phyloP scores from a whole-genome alignment of 1,140 invertebrate species.

The Archivesica marissinica region DNA sequence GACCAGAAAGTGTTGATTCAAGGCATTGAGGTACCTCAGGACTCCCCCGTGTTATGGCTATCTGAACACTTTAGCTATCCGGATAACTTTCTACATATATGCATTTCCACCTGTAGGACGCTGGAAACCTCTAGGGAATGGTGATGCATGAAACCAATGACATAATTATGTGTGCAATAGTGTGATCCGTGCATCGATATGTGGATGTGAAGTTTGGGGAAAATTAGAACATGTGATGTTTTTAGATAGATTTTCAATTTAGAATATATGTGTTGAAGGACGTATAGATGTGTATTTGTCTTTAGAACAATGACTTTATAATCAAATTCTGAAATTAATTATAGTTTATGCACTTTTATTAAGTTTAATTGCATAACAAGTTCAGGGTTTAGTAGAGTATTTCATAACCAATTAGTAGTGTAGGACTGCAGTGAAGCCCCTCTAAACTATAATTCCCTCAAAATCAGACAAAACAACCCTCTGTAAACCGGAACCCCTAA shows the following conservation, averaged over 20 bases:
- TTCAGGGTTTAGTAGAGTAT: too few relatives aligned
- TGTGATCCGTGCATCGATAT: not conserved
- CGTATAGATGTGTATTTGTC: not conserved
- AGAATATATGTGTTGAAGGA: not conserved
- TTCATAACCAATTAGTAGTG: too few relatives aligned
- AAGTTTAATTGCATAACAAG: too few relatives aligned
- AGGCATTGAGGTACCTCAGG: constrained; percentile 93
- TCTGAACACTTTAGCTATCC: constrained; percentile 99
- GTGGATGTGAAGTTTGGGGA: not conserved
- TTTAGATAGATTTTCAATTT: not conserved
- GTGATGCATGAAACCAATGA: constrained; percentile 33
- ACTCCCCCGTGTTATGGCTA: constrained; percentile 98
- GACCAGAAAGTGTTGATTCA: constrained; percentile 90
- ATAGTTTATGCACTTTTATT: too few relatives aligned
- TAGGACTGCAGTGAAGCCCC: too few relatives aligned
- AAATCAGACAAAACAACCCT: too few relatives aligned
- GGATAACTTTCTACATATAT: constrained; percentile 97
- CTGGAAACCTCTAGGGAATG: constrained; percentile 12
- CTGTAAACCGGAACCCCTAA: too few relatives aligned
- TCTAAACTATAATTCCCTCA: too few relatives aligned
- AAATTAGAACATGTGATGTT: too few relatives aligned
- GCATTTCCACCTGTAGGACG: constrained; percentile 62
- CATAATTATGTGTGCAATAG: constrained; percentile 29
- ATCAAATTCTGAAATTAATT: too few relatives aligned
- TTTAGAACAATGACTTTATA: too few relatives aligned